Conservation (phyloP, 2,113 vertebrate species). For the Protomyctophum bolini region DNA sequence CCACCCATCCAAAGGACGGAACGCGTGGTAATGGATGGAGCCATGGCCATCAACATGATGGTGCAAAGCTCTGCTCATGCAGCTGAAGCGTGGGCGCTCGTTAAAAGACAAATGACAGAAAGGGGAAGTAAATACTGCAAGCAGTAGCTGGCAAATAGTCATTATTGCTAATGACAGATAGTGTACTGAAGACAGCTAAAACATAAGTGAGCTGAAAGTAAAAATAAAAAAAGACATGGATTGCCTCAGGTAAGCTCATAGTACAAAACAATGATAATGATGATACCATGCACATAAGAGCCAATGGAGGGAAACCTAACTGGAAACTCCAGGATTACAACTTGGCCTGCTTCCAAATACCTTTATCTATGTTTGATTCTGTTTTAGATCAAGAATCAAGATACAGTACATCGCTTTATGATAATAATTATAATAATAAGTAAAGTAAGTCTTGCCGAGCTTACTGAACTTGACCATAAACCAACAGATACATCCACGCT, state of each 20-base stretch:
- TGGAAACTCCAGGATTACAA: no score
- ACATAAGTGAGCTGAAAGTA: no score
- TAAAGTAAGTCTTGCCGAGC: no score
- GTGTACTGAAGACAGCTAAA: no score
- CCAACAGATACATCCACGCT: not conserved
- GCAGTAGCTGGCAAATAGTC: slow-evolving; percentile 4
- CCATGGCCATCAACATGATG: slow-evolving; percentile 29
- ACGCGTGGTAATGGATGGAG: slow-evolving; percentile 48
- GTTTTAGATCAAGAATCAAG: not conserved
- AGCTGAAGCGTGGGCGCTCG: slow-evolving; percentile 31
- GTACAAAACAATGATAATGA: no score
- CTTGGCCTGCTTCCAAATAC: no score
- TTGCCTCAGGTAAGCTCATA: no score
- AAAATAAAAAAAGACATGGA: no score
- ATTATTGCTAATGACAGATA: slow-evolving; percentile 24
- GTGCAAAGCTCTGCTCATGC: slow-evolving; percentile 31
- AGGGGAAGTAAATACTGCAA: slow-evolving; percentile 12
- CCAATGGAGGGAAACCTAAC: no score
- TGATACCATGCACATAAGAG: no score
- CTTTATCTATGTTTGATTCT: not conserved
- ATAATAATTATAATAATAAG: no score
- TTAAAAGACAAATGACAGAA: not conserved
- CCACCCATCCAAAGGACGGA: slow-evolving; percentile 11
- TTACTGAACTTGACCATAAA: not conserved
- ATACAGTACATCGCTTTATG: not conserved